A percentile compares a stretch with the other conserved stretches of the same genome.
phyloP scores from a whole-genome alignment of 2,888 invertebrate species.

The Campoletis raptor region DNA sequence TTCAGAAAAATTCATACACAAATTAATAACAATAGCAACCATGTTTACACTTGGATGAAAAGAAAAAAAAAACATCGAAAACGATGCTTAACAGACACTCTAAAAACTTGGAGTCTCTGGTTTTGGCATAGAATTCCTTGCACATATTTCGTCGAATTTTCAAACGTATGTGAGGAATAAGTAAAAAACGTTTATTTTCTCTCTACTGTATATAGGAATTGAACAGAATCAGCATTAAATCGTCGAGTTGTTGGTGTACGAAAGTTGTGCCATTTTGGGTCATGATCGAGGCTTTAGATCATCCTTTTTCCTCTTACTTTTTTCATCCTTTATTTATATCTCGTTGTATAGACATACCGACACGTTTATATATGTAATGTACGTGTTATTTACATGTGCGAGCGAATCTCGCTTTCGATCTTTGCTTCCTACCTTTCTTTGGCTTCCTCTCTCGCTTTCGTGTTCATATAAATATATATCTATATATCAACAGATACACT shows the following conservation, averaged over 20 bases:
- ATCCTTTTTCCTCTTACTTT: conserved; percentile 41
- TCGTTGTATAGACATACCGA: background rate
- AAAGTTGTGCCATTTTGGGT: conserved; percentile 22
- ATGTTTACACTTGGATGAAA: too few species aligned
- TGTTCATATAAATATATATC: background rate
- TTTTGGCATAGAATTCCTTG: background rate
- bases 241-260: conserved; percentile 9
- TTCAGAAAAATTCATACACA: too few species aligned
- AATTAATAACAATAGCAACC: too few species aligned
- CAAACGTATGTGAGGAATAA: background rate
- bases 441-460: background rate
- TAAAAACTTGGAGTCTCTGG: background rate
- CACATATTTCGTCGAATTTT: background rate
- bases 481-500: background rate
- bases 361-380: background rate
- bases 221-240: conserved; percentile 58
- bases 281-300: conserved; percentile 53
- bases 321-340: conserved; percentile 1
- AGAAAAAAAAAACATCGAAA: background rate
- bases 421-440: background rate
- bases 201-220: conserved; percentile 2
- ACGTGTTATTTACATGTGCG: background rate
- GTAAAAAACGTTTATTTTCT: background rate
- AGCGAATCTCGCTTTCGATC: background rate
- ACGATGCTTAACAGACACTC: background rate